These are phyloP conservation scores for Gryllus bimaculatus DNA, from an alignment of 1,140 invertebrate genomes.

Conservation along the genomic window DNA sequence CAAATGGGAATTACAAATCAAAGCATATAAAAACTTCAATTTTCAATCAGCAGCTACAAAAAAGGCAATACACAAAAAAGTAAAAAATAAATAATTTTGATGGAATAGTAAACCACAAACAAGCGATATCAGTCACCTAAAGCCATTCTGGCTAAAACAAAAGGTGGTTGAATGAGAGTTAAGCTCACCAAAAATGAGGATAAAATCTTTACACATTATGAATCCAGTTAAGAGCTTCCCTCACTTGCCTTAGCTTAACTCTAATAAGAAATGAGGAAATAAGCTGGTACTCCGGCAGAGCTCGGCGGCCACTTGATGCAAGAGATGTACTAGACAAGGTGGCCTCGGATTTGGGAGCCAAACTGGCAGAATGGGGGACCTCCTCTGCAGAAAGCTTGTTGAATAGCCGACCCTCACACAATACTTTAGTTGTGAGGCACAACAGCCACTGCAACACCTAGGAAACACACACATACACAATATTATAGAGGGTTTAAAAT, in stretches of 20 bases:
- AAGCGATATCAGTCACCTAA: no score
- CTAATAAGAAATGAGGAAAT: constrained; percentile 60
- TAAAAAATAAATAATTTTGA: no score
- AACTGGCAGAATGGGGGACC: not conserved
- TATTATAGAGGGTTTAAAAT: not conserved
- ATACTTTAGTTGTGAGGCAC: constrained; percentile 62
- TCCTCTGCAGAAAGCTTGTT: not conserved
- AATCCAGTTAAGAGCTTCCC: constrained; percentile 55
- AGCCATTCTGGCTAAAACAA: no score
- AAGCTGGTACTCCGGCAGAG: constrained; percentile 60
- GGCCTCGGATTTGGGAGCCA: not conserved
- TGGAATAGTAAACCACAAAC: no score
- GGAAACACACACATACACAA: not conserved
- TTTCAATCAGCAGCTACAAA: no score
- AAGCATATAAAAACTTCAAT: no score
- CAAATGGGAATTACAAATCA: no score
- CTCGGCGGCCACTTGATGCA: constrained; percentile 38
- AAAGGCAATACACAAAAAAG: no score
- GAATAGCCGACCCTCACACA: constrained; percentile 47
- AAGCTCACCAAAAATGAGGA: not conserved
- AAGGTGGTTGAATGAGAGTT: not conserved
- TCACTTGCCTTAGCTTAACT: constrained; percentile 48
- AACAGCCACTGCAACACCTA: constrained; percentile 69
- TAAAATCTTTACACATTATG: not conserved
- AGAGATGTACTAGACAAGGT: not conserved